Base-by-base conservation (phyloP, 2,888 invertebrate species). In the Erebia ligea region DNA sequence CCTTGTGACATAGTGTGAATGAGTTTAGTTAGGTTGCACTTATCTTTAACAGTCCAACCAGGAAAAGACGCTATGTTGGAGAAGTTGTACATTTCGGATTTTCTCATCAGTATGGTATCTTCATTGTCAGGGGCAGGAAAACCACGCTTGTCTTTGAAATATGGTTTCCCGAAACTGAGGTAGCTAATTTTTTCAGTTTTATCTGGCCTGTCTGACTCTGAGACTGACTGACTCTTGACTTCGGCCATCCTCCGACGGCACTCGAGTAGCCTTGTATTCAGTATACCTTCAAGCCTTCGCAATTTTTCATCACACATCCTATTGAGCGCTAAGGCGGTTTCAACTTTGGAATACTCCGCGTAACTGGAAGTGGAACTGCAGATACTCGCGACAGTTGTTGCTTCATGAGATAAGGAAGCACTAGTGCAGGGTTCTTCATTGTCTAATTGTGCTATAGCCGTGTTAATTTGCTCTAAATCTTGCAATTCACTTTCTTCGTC, bases 141-240 rank as follows among this genome's bases (percentile, higher is more conserved):
- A 25, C 92, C 91, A 21, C 88, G 78, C 25, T 82, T 86, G 77
- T 96, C 95, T 79, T 96, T 96, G 76, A 97, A 97, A 80, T 95
- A 97, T 1, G 96, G 95, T 78, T 94, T 91, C 45, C 95, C 93
- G 81, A 95, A 91, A 65, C 80, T 81, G 0, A 86, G 81, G 54
- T 88, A 87, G 40, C 84, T 81, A 45, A 87, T 90, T 6, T 64
- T 71, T 57, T 77, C 76, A 52, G 66, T 40, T 62, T 74, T 74
- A n/a, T 80, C 80, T 19, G 72, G 64, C 76, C 74, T 82, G 0
- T 81, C 82, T 6, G 70, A 56, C 15, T 65, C 50, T 13, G 74
- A 70, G 0, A 69, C 68, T n/a, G n/a, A n/a, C n/a, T n/a, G 1
- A 66, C n/a, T 54, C 58, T 82, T 78, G 11, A 86, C 76, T 50